These are phyloP conservation scores for Apotomis betuletana DNA, from an alignment of 2,888 invertebrate genomes.

Conservation along the genomic window DNA sequence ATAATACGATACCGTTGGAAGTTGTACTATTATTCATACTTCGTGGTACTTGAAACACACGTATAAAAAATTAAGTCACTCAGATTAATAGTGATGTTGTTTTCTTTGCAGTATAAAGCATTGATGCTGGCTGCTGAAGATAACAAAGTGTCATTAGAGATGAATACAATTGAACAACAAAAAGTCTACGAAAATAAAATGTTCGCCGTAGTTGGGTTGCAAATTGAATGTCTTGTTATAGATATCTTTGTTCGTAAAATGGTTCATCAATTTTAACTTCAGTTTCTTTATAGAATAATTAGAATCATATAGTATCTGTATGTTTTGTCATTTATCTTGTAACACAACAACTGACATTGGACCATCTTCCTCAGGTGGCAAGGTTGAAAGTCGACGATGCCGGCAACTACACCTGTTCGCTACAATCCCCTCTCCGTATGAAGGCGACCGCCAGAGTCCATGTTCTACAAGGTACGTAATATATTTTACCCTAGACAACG, in stretches of 20 bases:
- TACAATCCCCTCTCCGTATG: constrained; percentile 82
- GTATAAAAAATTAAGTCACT: neutral
- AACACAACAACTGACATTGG: neutral
- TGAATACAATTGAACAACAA: too few species aligned
- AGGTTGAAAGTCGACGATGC: constrained; percentile 85
- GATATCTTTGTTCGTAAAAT: too few species aligned
- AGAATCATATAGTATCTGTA: too few species aligned
- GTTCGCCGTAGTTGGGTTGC: too few species aligned
- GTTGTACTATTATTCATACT: neutral
- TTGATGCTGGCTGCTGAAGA: too few species aligned
- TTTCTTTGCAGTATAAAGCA: neutral
- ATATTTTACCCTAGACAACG: constrained; percentile 24
- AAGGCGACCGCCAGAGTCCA: constrained; percentile 84
- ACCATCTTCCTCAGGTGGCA: constrained; percentile 79
- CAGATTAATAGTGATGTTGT: neutral
- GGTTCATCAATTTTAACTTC: too few species aligned
- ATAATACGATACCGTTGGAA: constrained; percentile 4
- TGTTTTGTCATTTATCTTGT: neutral
- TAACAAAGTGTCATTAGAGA: too few species aligned
- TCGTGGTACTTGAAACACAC: neutral
- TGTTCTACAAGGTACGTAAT: constrained; percentile 85
- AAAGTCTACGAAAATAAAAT: too few species aligned
- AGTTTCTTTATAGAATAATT: too few species aligned
- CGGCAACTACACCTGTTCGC: constrained; percentile 88
- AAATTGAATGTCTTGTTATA: too few species aligned